These are phyloP conservation scores for Parthenolecanium corni DNA, from an alignment of 2,888 invertebrate genomes.

Conservation along the genomic window DNA sequence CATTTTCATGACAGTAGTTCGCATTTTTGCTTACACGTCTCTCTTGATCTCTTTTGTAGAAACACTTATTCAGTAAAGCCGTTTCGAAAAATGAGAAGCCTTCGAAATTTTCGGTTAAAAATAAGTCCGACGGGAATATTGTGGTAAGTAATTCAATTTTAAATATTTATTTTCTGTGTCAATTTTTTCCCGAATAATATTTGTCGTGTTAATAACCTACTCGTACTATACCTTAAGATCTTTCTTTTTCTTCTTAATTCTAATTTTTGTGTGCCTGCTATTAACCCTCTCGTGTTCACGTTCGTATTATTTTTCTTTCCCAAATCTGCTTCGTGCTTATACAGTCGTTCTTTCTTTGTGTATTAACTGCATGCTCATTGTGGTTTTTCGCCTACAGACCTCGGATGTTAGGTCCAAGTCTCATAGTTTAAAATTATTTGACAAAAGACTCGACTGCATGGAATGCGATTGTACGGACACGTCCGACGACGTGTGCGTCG, in stretches of 20 bases:
- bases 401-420: conserved; percentile 17
- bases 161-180: neutral
- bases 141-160: conserved; percentile 6
- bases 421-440: conserved; percentile 18
- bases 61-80: conserved; percentile 65
- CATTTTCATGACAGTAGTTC: no score
- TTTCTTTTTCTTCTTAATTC: no score
- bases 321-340: no score
- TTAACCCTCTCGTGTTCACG: no score
- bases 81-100: conserved; percentile 22
- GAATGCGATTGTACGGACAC: conserved; percentile 26
- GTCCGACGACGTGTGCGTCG: conserved; percentile 13
- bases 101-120: conserved; percentile 23
- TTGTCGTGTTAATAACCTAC: no score
- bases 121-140: conserved; percentile 18
- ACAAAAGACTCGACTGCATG: conserved; percentile 24
- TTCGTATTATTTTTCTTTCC: no score
- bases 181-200: neutral
- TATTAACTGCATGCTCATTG: neutral
- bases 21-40: no score
- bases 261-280: no score
- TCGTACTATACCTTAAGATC: no score
- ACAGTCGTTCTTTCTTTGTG: no score
- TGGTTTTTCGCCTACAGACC: conserved; percentile 8
- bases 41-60: conserved; percentile 36